Conservation (phyloP, 2,797 vertebrate genomes). For the Sebastolobus altivelis region DNA sequence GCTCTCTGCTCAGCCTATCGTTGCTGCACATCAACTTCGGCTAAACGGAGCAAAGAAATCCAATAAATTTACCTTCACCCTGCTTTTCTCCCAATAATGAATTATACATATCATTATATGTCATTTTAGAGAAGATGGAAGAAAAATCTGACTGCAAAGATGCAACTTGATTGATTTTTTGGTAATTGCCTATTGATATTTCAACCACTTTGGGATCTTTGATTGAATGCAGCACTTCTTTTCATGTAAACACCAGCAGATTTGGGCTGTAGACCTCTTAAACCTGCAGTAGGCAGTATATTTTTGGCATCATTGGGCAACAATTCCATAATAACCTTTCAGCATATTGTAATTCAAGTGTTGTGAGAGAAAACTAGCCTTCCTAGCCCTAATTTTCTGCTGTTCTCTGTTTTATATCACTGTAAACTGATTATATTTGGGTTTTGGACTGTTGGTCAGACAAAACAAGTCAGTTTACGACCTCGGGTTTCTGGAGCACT, state of each 20-base stretch:
- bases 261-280: neutral
- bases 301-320: too few relatives aligned
- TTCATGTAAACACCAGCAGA: neutral
- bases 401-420: too few relatives aligned
- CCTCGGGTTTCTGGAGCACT: neutral
- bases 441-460: neutral
- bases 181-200: conserved; percentile 1
- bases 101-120: neutral
- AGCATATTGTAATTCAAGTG: too few relatives aligned
- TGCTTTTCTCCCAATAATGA: conserved; percentile 1
- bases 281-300: neutral
- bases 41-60: neutral
- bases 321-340: too few relatives aligned
- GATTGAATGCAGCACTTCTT: neutral
- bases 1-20: neutral
- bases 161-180: neutral
- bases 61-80: neutral
- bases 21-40: neutral
- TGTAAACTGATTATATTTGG: neutral
- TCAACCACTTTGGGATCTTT: neutral
- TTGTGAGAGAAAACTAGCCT: too few relatives aligned
- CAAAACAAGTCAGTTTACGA: neutral
- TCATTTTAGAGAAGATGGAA: neutral
- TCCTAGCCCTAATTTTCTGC: too few relatives aligned
- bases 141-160: neutral